phyloP scores from a whole-genome alignment of 2,113 vertebrate species.

The Calypte anna region DNA sequence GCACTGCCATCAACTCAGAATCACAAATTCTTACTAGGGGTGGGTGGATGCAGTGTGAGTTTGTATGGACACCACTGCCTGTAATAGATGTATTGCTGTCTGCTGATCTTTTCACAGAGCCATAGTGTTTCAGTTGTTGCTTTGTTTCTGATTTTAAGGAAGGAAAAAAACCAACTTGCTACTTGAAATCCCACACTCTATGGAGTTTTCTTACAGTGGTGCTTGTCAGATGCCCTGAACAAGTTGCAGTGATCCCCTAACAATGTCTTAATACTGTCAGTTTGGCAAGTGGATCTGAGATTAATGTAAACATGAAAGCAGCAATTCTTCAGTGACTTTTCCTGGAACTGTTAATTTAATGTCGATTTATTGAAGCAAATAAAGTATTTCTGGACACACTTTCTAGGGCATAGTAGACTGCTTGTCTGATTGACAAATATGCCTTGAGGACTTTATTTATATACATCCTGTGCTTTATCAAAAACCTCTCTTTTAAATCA shows the following conservation, averaged over 20 bases:
- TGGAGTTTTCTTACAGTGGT: background rate
- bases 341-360: slow-evolving; percentile 8
- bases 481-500: background rate
- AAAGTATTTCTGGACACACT: slow-evolving; percentile 45
- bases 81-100: background rate
- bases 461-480: background rate
- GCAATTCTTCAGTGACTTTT: background rate
- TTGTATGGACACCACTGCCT: background rate
- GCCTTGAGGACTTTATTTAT: background rate
- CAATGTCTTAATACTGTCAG: background rate
- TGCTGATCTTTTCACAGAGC: background rate
- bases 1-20: background rate
- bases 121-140: background rate
- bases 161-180: background rate
- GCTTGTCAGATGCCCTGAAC: background rate
- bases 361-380: slow-evolving; percentile 20
- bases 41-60: background rate
- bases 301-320: slow-evolving; percentile 20
- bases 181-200: background rate
- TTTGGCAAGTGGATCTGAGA: slow-evolving; percentile 12
- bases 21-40: background rate
- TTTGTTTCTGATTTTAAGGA: background rate
- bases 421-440: background rate
- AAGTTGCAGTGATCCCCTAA: slow-evolving; percentile 9
- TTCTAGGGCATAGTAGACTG: slow-evolving; percentile 18